These are phyloP conservation scores for Lutraria rhynchaena DNA, from an alignment of 1,140 invertebrate species.

Conservation along the genomic window DNA sequence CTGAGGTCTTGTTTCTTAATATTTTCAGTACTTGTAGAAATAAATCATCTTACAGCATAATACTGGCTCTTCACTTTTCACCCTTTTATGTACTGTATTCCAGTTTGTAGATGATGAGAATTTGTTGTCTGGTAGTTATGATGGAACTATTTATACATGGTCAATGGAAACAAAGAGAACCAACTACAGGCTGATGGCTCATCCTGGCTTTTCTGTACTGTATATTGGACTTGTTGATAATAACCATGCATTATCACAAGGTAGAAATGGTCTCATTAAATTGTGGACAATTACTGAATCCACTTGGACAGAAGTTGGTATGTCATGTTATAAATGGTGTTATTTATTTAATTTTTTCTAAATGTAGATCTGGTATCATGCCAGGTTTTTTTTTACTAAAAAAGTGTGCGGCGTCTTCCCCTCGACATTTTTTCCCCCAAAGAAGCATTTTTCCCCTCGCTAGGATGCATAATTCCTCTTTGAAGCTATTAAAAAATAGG, in stretches of 20 bases:
- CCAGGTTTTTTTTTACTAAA: too few species aligned
- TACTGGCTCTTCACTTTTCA: neutral
- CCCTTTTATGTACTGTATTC: neutral
- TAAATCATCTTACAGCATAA: neutral
- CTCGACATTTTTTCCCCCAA: too few species aligned
- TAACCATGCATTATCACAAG: slow-evolving; percentile 52
- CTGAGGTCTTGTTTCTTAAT: neutral
- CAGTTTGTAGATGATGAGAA: slow-evolving; percentile 11
- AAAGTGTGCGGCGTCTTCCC: too few species aligned
- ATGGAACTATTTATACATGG: slow-evolving; percentile 29
- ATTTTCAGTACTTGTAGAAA: neutral
- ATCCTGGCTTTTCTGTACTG: slow-evolving; percentile 22
- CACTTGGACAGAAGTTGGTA: slow-evolving; percentile 13
- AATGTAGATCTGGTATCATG: too few species aligned
- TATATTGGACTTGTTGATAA: slow-evolving; percentile 34
- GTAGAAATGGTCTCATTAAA: slow-evolving; percentile 63
- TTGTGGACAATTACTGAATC: slow-evolving; percentile 48
- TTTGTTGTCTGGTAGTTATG: slow-evolving; percentile 24
- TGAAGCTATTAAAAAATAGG: too few species aligned
- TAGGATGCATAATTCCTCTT: too few species aligned
- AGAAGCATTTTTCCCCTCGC: too few species aligned
- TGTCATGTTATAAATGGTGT: too few species aligned
- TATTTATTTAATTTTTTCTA: too few species aligned
- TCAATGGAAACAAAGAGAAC: slow-evolving; percentile 17
- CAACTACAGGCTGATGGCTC: neutral